Evolutionary conservation across 2,113 vertebrate species (phyloP).

Genomic region (Mastomys natalensis): DNA sequence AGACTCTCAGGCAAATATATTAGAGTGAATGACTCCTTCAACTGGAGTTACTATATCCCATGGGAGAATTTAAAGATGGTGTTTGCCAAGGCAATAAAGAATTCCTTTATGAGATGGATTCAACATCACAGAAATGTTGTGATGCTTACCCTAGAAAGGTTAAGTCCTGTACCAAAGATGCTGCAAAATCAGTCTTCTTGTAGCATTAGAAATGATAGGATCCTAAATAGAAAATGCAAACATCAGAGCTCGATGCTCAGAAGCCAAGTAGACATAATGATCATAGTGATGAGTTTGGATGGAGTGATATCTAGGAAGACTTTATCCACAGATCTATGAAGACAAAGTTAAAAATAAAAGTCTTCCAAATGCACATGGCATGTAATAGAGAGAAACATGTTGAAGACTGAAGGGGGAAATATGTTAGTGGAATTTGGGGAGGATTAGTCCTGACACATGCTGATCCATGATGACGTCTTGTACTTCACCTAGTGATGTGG

Average conservation of each 20-base stretch:
- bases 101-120: not conserved
- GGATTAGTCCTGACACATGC: not conserved
- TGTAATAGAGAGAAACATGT: not conserved
- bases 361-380: not conserved
- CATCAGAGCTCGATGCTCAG: conserved; percentile 3
- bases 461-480: not conserved
- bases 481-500: not conserved
- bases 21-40: not conserved
- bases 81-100: conserved; percentile 3
- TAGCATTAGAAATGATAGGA: not conserved
- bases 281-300: not conserved
- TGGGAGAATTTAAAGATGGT: not conserved
- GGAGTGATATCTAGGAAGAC: not conserved
- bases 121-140: not conserved
- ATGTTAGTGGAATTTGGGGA: not conserved
- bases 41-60: not conserved
- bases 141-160: not conserved
- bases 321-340: not conserved
- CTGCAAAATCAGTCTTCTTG: not conserved
- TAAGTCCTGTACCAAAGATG: not conserved
- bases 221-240: not conserved
- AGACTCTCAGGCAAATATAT: not conserved
- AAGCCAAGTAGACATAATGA: not conserved
- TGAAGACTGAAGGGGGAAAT: not conserved
- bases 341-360: not conserved